phyloP scores from a whole-genome alignment of 2,113 vertebrate species.

The Ranitomeya variabilis region DNA sequence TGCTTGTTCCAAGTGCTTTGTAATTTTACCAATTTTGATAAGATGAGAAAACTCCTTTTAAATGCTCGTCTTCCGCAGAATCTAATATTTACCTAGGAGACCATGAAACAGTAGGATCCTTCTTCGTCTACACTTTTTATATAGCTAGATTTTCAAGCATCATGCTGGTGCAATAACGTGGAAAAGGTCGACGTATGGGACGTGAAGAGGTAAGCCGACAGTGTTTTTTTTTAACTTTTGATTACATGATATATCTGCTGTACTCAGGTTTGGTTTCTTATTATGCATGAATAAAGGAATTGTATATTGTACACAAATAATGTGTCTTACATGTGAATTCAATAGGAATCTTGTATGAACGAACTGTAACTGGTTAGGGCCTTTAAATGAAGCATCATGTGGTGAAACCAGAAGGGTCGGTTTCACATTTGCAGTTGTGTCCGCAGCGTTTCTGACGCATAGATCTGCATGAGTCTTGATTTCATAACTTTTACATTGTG shows the following conservation, averaged over 20 bases:
- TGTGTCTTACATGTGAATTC: background rate
- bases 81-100: background rate
- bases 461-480: too few species aligned
- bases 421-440: too few species aligned
- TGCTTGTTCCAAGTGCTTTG: too few species aligned
- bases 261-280: slow-evolving; percentile 20
- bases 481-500: too few species aligned
- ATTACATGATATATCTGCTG: slow-evolving; percentile 4
- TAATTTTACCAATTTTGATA: too few species aligned
- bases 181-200: background rate
- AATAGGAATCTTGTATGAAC: background rate
- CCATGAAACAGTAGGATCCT: background rate
- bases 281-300: slow-evolving; percentile 20
- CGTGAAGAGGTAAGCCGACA: background rate
- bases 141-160: slow-evolving; percentile 18
- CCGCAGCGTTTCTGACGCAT: too few species aligned
- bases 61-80: background rate
- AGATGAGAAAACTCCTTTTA: too few species aligned
- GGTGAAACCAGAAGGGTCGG: too few species aligned
- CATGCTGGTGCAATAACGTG: background rate
- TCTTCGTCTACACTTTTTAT: slow-evolving; percentile 24
- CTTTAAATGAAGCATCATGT: too few species aligned
- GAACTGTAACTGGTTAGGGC: too few species aligned
- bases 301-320: background rate
- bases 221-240: slow-evolving; percentile 1